These are phyloP conservation scores for Drosophila antonietae DNA, from an alignment of 2,888 invertebrate species.

Conservation along the genomic window DNA sequence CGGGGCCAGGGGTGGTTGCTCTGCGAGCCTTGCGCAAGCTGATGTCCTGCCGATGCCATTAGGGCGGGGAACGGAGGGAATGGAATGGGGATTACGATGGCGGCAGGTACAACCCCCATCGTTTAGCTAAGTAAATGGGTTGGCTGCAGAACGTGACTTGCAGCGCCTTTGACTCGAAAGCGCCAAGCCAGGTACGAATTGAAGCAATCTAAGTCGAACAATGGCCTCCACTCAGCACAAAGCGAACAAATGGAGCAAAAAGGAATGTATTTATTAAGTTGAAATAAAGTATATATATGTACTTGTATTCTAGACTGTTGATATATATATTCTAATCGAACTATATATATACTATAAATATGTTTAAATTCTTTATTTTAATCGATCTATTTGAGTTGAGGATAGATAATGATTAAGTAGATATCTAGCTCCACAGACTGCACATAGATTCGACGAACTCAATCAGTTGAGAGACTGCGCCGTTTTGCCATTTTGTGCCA, in stretches of 20 bases:
- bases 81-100: conserved; percentile 37
- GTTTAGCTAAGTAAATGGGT: conserved; percentile 81
- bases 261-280: not conserved
- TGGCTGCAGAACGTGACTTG: conserved; percentile 78
- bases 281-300: not conserved
- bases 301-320: too few relatives aligned
- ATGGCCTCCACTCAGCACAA: conserved; percentile 29
- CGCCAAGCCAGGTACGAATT: conserved; percentile 23
- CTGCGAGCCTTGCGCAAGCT: conserved; percentile 14
- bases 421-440: too few relatives aligned
- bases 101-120: conserved; percentile 76
- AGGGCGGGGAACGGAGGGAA: not conserved
- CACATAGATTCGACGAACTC: too few relatives aligned
- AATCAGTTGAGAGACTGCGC: not conserved
- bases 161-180: conserved; percentile 51
- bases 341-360: too few relatives aligned
- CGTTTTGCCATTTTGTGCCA: conserved; percentile 37
- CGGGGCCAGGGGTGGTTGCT: conserved; percentile 39
- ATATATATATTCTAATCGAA: too few relatives aligned
- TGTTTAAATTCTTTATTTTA: too few relatives aligned
- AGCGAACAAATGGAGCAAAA: conserved; percentile 7
- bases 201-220: conserved; percentile 32
- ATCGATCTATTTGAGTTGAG: too few relatives aligned
- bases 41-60: conserved; percentile 14
- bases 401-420: too few relatives aligned